Evolutionary conservation across 2,888 invertebrate genomes (phyloP).

Genomic region (Drosophila longiperda): DNA sequence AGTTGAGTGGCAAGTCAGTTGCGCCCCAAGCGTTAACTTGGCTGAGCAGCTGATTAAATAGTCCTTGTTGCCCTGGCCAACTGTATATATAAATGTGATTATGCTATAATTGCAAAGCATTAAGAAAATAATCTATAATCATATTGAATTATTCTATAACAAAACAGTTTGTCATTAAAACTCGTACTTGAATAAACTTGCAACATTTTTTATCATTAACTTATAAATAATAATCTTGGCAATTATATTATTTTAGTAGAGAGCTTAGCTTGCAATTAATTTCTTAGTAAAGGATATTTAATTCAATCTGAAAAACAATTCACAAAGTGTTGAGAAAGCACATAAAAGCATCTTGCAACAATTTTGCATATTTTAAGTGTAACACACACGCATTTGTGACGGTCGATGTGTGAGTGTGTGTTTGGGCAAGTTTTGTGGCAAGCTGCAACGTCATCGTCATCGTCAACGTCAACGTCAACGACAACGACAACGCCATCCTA

Average conservation of each 20-base stretch:
- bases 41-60: slow-evolving; percentile 7
- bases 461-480: background rate
- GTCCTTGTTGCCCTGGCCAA: slow-evolving; percentile 2
- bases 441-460: slow-evolving; percentile 48
- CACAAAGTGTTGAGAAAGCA: background rate
- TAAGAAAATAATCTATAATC: background rate
- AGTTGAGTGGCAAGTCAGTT: slow-evolving; percentile 28
- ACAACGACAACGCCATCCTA: too few species aligned
- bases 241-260: background rate
- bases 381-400: slow-evolving; percentile 5
- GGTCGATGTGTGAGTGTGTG: background rate
- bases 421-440: slow-evolving; percentile 44
- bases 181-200: background rate
- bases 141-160: background rate
- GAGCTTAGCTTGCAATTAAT: background rate
- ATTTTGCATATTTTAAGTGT: slow-evolving; percentile 11
- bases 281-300: background rate
- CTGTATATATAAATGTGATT: background rate
- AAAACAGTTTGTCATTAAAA: background rate
- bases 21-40: slow-evolving; percentile 44
- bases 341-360: background rate
- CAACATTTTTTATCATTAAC: too few species aligned
- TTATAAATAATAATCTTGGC: too few species aligned
- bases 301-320: background rate
- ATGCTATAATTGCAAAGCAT: background rate